phyloP scores from a whole-genome alignment of 37 sponge, comb jelly and placozoan species.

The Cliona cf. orientalis region DNA sequence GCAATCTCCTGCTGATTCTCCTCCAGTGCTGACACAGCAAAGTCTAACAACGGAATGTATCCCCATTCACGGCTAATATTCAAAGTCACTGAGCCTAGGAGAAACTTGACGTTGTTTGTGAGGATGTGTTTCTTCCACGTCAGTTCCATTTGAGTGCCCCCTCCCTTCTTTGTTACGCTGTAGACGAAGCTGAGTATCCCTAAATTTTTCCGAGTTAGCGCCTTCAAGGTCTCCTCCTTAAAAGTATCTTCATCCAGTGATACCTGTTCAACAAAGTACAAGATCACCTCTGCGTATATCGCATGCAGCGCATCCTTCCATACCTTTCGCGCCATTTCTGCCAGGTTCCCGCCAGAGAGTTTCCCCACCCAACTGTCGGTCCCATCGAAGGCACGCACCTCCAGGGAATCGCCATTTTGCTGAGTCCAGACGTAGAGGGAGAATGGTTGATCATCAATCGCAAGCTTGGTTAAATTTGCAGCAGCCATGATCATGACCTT shows the following conservation, averaged over 20 bases:
- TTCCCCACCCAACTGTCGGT: conserved; percentile 38
- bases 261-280: no score
- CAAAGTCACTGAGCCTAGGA: conserved; percentile 49
- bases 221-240: conserved; percentile 30
- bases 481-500: background rate
- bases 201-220: conserved; percentile 32
- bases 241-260: conserved; percentile 17
- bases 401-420: conserved; percentile 12
- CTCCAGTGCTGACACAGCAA: conserved; percentile 31
- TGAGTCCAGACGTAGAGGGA: conserved; percentile 20
- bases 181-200: conserved; percentile 36
- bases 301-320: no score
- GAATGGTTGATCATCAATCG: conserved; percentile 30
- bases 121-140: conserved; percentile 68
- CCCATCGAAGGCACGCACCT: conserved; percentile 37
- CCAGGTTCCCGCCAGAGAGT: background rate
- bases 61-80: background rate
- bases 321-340: conserved; percentile 17
- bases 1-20: conserved; percentile 21
- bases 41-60: conserved; percentile 31
- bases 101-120: conserved; percentile 56
- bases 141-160: conserved; percentile 28
- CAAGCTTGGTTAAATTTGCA: conserved; percentile 31
- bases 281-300: no score
- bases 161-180: background rate